Base-by-base conservation (phyloP, 2,888 invertebrate genomes). In the Oligia strigilis region DNA sequence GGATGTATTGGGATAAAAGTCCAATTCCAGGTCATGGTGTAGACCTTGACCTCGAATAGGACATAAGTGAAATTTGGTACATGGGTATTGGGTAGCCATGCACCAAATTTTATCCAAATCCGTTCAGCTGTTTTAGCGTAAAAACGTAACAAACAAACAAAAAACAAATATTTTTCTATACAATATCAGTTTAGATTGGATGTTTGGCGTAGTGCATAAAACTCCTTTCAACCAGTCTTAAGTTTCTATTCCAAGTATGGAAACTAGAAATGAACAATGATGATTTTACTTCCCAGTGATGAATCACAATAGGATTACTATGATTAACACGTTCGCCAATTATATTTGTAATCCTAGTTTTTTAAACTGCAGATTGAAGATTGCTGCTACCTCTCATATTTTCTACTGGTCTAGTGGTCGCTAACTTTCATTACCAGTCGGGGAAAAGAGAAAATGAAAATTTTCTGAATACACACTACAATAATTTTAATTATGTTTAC, bases 251-350 rank as follows among this genome's bases (percentile, higher is more conserved):
- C 17, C n/a, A 40, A 77, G 46, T 23, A 77, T 29, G n/a, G 58
- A 65, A 40, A 23, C 8, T 36, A 49, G n/a, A 46, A 55, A 46
- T 19, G 0, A 36, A 77, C 77, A 66, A 77, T 58, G n/a, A 77
- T 66, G 19, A 49, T 8, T 11, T 46, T 76, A 76, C 17, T 78
- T 78, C 36, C 40, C 66, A 78, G n/a, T 36, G 40, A 77, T 65
- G 9, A n/a, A 77, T 55, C 40, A 66, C 77, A 77, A 49, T 77
- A 14, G n/a, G 36, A 11, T 66, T 58, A 0, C n/a, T 58, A 46
- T 58, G 55, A 49, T 58, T n/a, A 58, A 40, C 65, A 46, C 65
- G n/a, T 36, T 19, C 23, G 2, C 11, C 43, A 43, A 23, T 75
- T 29, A 23, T 1, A 49, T n/a, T 14, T 9, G 13, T 29, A 29